Evolutionary conservation across 2,888 invertebrate species (phyloP).

Genomic region (Pristionchus mayeri): DNA sequence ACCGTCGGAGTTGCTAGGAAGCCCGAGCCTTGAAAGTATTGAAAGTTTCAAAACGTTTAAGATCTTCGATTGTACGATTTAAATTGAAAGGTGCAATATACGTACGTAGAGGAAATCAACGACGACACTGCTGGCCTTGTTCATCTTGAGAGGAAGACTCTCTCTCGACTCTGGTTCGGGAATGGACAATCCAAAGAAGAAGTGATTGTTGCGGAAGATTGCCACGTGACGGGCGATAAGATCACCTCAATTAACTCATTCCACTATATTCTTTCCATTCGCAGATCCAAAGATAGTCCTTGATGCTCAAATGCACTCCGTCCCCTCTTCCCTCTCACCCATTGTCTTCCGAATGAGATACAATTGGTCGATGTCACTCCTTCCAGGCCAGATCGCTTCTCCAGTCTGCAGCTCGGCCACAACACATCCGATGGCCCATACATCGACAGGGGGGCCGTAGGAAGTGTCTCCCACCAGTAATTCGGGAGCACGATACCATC

Average conservation of each 20-base stretch:
- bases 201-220: constrained; percentile 95
- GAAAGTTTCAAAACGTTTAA: no score
- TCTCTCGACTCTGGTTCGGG: constrained; percentile 90
- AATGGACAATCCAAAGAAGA: constrained; percentile 91
- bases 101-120: constrained; percentile 89
- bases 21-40: no score
- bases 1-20: no score
- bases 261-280: not conserved
- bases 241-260: constrained; percentile 82
- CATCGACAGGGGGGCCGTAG: constrained; percentile 86
- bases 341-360: constrained; percentile 94
- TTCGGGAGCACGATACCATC: constrained; percentile 95
- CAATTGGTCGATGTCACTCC: constrained; percentile 97
- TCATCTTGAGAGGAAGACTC: constrained; percentile 89
- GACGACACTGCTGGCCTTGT: constrained; percentile 83
- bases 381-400: constrained; percentile 97
- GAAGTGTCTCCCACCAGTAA: constrained; percentile 84
- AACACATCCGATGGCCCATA: constrained; percentile 92
- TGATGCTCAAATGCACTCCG: not conserved
- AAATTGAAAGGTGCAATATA: no score
- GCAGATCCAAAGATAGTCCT: not conserved
- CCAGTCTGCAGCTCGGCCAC: constrained; percentile 79
- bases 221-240: constrained; percentile 93
- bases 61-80: no score
- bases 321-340: no score